Evolutionary conservation across 2,797 vertebrate species (phyloP).

Genomic region (Todus mexicanus): DNA sequence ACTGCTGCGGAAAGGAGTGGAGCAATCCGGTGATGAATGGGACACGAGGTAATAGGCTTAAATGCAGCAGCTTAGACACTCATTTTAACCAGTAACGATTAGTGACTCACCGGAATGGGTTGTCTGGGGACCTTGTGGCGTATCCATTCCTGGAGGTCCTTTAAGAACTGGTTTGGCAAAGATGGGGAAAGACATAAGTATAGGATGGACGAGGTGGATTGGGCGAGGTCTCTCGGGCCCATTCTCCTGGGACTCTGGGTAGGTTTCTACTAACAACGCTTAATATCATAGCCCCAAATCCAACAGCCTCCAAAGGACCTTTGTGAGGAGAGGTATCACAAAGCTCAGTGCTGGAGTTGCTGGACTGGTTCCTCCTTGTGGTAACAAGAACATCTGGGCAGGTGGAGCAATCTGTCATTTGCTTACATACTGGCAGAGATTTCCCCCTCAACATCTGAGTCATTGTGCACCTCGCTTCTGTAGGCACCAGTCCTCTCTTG

Average conservation of each 20-base stretch:
- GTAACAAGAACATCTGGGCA: not conserved
- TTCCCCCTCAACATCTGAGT: conserved; percentile 15
- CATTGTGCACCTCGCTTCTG: not conserved
- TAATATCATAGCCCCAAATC: conserved; percentile 8
- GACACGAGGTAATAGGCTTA: not conserved
- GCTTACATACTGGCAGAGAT: not conserved
- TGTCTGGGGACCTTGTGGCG: conserved; percentile 14
- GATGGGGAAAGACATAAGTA: conserved; percentile 64
- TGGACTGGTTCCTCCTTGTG: conserved; percentile 1
- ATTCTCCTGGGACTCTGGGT: not conserved
- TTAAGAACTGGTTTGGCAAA: conserved; percentile 48
- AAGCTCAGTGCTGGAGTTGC: not conserved
- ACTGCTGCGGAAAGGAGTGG: not conserved
- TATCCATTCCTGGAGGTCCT: conserved; percentile 57
- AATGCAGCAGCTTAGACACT: conserved; percentile 11
- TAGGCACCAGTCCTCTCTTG: not conserved
- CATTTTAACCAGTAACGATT: not conserved
- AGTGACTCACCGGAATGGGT: conserved; percentile 48
- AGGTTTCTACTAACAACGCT: conserved; percentile 21
- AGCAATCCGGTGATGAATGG: conserved; percentile 6
- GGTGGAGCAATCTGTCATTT: conserved; percentile 51
- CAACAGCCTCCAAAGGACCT: conserved; percentile 4
- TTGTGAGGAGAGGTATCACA: not conserved
- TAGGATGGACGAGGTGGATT: conserved; percentile 15
- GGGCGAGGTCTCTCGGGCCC: conserved; percentile 26